Conservation (phyloP, 1,140 invertebrate genomes). For the Zaprionus nigranus region DNA sequence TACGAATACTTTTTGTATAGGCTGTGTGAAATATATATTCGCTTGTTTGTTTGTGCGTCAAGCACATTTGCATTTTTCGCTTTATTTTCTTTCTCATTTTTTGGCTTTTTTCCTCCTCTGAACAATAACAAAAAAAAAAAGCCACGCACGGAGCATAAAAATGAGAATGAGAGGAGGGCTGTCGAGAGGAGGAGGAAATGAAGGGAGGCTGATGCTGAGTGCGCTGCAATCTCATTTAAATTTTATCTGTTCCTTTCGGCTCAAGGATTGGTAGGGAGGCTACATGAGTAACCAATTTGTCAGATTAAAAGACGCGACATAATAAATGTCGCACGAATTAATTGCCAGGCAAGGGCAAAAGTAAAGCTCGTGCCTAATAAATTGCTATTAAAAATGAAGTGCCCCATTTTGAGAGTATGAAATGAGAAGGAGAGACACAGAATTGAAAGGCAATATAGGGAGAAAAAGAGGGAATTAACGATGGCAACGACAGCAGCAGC, state of each 20-base stretch:
- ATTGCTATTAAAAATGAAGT: conserved; percentile 58
- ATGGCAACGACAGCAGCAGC: conserved; percentile 22
- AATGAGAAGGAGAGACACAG: neutral
- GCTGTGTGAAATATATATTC: conserved; percentile 40
- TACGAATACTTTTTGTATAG: conserved; percentile 44
- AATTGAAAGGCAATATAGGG: too few relatives aligned
- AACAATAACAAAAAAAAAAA: conserved; percentile 34
- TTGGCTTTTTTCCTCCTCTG: conserved; percentile 10
- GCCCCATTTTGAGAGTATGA: conserved; percentile 25
- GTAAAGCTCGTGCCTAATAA: conserved; percentile 47
- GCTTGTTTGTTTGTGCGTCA: conserved; percentile 46
- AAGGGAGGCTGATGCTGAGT: neutral
- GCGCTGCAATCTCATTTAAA: conserved; percentile 44
- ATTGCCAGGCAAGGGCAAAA: conserved; percentile 50
- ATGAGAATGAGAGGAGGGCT: neutral
- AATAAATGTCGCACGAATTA: conserved; percentile 62
- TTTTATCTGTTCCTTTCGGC: conserved; percentile 24
- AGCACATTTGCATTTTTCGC: conserved; percentile 50
- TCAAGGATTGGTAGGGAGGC: conserved; percentile 10
- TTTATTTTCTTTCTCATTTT: conserved; percentile 5
- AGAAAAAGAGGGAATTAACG: conserved; percentile 31
- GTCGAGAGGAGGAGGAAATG: neutral
- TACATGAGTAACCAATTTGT: conserved; percentile 52
- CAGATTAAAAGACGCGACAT: conserved; percentile 62
- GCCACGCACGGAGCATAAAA: conserved; percentile 1